Evolutionary conservation across 2,113 vertebrate species (phyloP), one percentile per base, ranked within the genome.

Genomic region (Sapayoa aenigma): DNA sequence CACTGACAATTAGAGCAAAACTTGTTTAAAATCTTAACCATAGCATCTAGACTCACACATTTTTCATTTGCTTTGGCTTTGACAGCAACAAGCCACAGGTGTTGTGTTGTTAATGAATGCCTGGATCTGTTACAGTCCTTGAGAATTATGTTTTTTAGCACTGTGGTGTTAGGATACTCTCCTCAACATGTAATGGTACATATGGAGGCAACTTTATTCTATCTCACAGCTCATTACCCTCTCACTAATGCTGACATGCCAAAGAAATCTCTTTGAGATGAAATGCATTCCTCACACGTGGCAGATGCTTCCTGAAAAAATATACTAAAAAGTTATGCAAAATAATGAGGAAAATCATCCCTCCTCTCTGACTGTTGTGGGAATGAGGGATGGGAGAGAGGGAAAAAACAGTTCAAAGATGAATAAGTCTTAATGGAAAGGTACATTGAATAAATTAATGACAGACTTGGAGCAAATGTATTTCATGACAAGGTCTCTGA

Each of bases 61-160:
- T 82, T 84, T 89, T 19, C 31, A 87, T 87, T 86, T 74, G 47
- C 14, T 92, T 92, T 88, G 78, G 60, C 86, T 94, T 87, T 89
- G 41, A 30, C 39, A 58, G 41, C 46, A 37, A 69, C 44, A 72
- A 84, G 31, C 18, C 49, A 47, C 73, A 89, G 66, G 89, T 78
- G 55, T 75, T 37, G 24, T 5, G 21, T 21, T 87, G 42, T 33
- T 65, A 90, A 66, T 68, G 41, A 82, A 42, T 9, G 56, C 24
- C 44, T 92, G 53, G 53, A 66, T 44, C 47, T 73, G 19, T 24
- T 35, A 55, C 33, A 65, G 23, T 65, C 21, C 49, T 35, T 30
- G 20, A 24, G 28, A 79, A 58, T 7, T 33, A 49, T 7, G 11
- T 8, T 81, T 79, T 73, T 80, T 39, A 78, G 47, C 23, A 59